A percentile compares a stretch with the other conserved stretches of the same genome.
Evolutionary conservation across 2,113 vertebrate genomes (phyloP).

Genomic region (Gasterosteus nipponicus): DNA sequence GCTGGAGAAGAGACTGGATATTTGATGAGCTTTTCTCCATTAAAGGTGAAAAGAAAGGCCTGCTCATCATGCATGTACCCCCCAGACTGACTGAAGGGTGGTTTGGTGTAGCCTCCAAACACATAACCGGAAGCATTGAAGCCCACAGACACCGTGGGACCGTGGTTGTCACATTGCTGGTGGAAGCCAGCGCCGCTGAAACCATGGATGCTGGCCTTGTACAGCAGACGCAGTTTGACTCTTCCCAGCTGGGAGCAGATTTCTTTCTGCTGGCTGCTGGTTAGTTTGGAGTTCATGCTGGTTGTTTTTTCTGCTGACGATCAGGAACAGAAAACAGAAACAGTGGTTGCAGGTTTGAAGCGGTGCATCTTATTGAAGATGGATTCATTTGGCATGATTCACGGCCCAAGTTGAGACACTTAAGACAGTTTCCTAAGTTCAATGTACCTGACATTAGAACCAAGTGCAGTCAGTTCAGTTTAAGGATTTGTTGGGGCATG

Average conservation of each 20-base stretch:
- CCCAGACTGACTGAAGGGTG: slow-evolving; percentile 49
- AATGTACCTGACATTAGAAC: too few species aligned
- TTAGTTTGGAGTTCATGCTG: slow-evolving; percentile 48
- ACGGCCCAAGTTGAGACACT: too few species aligned
- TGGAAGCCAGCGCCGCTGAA: slow-evolving; percentile 60
- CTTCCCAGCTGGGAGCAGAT: slow-evolving; percentile 49
- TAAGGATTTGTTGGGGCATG: too few species aligned
- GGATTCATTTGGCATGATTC: too few species aligned
- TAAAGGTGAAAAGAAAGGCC: slow-evolving; percentile 75
- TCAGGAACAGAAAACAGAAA: not conserved
- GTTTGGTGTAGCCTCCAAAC: slow-evolving; percentile 72
- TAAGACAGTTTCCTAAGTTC: too few species aligned
- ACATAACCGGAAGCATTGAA: slow-evolving; percentile 70
- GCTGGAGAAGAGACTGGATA: not conserved
- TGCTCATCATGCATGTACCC: slow-evolving; percentile 45
- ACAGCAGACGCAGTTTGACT: slow-evolving; percentile 63
- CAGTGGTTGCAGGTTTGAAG: not conserved
- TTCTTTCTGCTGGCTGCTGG: slow-evolving; percentile 41
- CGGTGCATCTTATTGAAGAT: not conserved
- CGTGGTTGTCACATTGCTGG: slow-evolving; percentile 56
- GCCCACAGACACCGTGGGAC: slow-evolving; percentile 73
- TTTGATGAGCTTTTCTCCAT: slow-evolving; percentile 8
- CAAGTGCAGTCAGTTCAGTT: too few species aligned
- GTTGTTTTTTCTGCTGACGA: not conserved
- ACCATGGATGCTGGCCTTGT: slow-evolving; percentile 70